phyloP scores from a whole-genome alignment of 2,113 vertebrate species.

The Etheostoma spectabile region DNA sequence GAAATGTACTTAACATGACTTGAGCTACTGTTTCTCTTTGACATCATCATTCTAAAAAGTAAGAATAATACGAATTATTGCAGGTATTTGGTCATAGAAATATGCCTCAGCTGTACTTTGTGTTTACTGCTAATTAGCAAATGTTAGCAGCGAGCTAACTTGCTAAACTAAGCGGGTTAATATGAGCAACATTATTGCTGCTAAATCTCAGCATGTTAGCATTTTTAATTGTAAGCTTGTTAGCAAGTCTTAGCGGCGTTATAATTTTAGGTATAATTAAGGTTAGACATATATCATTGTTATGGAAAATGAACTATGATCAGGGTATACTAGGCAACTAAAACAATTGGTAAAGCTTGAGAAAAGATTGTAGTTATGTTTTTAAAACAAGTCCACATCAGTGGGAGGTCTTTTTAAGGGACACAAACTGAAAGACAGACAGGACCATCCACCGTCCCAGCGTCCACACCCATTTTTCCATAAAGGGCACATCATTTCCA shows the following conservation, averaged over 20 bases:
- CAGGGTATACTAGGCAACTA: neutral
- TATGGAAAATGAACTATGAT: neutral
- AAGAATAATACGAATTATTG: neutral
- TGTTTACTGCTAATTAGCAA: neutral
- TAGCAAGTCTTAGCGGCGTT: neutral
- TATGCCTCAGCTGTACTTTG: neutral
- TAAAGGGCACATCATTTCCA: neutral
- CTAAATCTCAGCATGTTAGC: neutral
- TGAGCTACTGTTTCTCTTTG: neutral
- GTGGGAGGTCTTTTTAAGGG: neutral
- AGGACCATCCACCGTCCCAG: neutral
- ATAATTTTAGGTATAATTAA: neutral
- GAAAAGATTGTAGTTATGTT: neutral
- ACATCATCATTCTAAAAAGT: neutral
- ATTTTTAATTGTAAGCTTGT: neutral
- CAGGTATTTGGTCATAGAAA: neutral
- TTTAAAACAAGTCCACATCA: neutral
- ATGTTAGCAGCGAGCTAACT: neutral
- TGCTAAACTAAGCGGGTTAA: neutral
- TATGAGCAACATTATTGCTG: neutral
- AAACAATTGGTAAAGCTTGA: neutral
- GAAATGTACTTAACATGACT: neutral
- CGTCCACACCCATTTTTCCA: neutral
- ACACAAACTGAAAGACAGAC: neutral
- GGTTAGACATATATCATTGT: neutral